Conservation (phyloP, 2,888 invertebrate genomes). For the Cacoxenus indagator region DNA sequence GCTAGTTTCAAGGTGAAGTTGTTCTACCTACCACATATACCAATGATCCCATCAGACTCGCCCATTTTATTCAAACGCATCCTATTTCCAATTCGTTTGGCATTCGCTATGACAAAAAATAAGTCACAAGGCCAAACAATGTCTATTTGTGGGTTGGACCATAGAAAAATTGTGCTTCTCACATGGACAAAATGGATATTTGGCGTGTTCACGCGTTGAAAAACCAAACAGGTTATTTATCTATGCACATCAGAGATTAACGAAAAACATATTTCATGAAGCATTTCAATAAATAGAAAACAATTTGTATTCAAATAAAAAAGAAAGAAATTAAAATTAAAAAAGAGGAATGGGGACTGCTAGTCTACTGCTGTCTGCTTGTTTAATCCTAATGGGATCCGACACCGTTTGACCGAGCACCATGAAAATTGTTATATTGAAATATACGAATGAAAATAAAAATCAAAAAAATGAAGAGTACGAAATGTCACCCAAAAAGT, state of each 20-base stretch:
- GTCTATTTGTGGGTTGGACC: constrained; percentile 47
- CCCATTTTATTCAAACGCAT: constrained; percentile 1
- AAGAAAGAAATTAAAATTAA: too few relatives aligned
- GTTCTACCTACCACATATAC: constrained; percentile 51
- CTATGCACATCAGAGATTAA: not conserved
- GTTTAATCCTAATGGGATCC: too few relatives aligned
- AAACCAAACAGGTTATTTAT: constrained; percentile 16
- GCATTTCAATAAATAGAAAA: constrained; percentile 1
- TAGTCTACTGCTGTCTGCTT: too few relatives aligned
- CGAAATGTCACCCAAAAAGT: too few relatives aligned
- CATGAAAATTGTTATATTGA: too few relatives aligned
- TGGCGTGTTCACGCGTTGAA: constrained; percentile 20
- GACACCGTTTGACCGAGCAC: too few relatives aligned
- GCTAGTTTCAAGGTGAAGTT: constrained; percentile 34
- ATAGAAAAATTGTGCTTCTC: constrained; percentile 37
- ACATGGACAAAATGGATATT: constrained; percentile 21
- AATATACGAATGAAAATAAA: too few relatives aligned
- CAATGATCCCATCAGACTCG: constrained; percentile 15
- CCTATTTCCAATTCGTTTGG: constrained; percentile 37
- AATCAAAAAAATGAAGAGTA: too few relatives aligned
- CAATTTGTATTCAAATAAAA: too few relatives aligned
- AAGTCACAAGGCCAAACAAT: constrained; percentile 60
- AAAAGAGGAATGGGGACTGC: too few relatives aligned
- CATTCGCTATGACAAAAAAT: constrained; percentile 58
- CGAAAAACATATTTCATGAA: not conserved